These are phyloP conservation scores for Morpho deidamia DNA, from an alignment of 2,888 invertebrate genomes.

Conservation along the genomic window DNA sequence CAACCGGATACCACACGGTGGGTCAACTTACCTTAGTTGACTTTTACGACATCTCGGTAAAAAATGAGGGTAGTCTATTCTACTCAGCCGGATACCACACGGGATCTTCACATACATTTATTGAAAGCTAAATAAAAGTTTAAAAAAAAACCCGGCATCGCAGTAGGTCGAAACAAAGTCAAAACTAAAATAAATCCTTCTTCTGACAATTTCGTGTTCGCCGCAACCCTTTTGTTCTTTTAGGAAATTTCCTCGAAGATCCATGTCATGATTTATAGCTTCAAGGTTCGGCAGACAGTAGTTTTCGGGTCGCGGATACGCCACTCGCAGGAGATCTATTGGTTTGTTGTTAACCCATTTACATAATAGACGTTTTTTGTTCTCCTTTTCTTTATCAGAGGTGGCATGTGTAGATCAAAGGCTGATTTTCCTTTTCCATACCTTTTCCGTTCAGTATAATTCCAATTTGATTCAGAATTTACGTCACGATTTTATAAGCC, in stretches of 20 bases:
- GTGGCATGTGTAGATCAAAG: too few relatives aligned
- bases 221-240: conserved; percentile 1
- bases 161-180: too few relatives aligned
- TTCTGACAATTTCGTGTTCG: conserved; percentile 1
- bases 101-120: too few relatives aligned
- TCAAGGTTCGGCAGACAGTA: conserved; percentile 4
- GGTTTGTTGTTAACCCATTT: conserved; percentile 7
- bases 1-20: too few relatives aligned
- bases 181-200: not conserved
- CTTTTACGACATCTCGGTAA: too few relatives aligned
- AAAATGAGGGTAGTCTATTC: too few relatives aligned
- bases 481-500: too few relatives aligned
- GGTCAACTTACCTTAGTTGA: too few relatives aligned
- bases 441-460: too few relatives aligned
- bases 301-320: conserved; percentile 7
- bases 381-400: not conserved
- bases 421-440: too few relatives aligned
- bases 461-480: too few relatives aligned
- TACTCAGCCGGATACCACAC: too few relatives aligned
- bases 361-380: not conserved
- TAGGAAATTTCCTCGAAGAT: conserved; percentile 3
- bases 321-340: conserved; percentile 9
- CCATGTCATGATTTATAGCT: conserved; percentile 7
- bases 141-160: not conserved
- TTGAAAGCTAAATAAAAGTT: not conserved